A percentile compares a stretch with the other conserved stretches of the same genome.
These are phyloP conservation scores for Epizoanthus rinbou DNA, from an alignment of 92 coral and sea anemone species.

Conservation along the genomic window DNA sequence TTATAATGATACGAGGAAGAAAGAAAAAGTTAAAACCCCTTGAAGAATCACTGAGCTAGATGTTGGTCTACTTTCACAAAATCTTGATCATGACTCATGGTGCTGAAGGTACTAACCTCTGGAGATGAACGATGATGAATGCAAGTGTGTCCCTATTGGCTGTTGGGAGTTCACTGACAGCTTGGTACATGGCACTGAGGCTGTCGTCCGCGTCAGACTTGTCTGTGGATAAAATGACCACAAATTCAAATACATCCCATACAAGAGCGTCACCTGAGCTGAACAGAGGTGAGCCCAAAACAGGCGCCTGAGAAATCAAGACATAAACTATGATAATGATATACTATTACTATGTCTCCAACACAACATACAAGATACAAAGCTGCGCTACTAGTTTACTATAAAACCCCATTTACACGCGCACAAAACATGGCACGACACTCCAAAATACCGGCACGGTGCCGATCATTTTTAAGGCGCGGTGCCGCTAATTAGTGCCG, in stretches of 20 bases:
- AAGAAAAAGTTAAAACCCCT: too few species aligned
- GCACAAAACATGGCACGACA: too few species aligned
- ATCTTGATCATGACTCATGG: too few species aligned
- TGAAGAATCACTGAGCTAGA: too few species aligned
- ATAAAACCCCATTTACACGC: too few species aligned
- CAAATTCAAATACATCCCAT: neutral
- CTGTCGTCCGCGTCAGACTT: slow-evolving; percentile 89
- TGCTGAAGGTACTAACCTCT: slow-evolving; percentile 65
- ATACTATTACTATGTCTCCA: too few species aligned
- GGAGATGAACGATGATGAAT: slow-evolving; percentile 78
- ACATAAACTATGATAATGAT: neutral
- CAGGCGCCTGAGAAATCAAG: neutral
- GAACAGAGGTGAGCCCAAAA: neutral
- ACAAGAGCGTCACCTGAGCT: neutral
- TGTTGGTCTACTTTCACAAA: too few species aligned
- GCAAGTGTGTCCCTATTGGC: slow-evolving; percentile 98
- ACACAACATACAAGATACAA: neutral
- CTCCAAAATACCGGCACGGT: too few species aligned
- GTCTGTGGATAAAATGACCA: slow-evolving; percentile 44
- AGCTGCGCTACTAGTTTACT: neutral
- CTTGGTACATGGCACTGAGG: slow-evolving; percentile 86
- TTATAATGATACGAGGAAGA: too few species aligned
- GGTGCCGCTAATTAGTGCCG: too few species aligned
- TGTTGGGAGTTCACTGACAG: slow-evolving; percentile 97
- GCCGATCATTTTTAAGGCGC: too few species aligned